These are phyloP conservation scores for Phataginus tetradactyla DNA, from an alignment of 2,797 vertebrate genomes.

Conservation along the genomic window DNA sequence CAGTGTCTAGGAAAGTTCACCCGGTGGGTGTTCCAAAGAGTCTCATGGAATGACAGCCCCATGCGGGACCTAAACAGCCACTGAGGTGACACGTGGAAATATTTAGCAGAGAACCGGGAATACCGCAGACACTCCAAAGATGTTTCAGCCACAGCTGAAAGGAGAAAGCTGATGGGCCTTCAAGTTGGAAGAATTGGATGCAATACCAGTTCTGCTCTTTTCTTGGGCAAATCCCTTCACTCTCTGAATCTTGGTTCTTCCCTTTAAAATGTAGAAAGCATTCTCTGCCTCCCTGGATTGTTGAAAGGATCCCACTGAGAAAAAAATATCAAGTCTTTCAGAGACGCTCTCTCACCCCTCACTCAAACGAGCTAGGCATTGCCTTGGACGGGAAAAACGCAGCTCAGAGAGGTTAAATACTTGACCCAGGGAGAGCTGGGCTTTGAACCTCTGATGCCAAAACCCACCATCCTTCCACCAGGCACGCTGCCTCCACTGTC, in stretches of 20 bases:
- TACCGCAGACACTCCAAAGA: not conserved
- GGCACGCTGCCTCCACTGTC: not conserved
- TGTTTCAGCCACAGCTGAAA: not conserved
- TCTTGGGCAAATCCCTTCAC: not conserved
- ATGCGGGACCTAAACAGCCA: not conserved
- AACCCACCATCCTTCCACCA: not conserved
- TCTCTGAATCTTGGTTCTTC: not conserved
- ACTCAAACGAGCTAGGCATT: not conserved
- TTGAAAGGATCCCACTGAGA: not conserved
- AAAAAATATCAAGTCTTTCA: not conserved
- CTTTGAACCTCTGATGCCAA: constrained; percentile 1
- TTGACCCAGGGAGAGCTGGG: not conserved
- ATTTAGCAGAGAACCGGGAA: no score
- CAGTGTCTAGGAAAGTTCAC: not conserved
- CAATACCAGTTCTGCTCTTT: not conserved
- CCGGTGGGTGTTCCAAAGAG: not conserved
- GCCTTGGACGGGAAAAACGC: not conserved
- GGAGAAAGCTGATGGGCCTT: not conserved
- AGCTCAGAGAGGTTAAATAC: not conserved
- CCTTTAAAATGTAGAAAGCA: not conserved
- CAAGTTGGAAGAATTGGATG: not conserved
- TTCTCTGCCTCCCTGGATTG: not conserved
- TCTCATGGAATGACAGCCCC: not conserved
- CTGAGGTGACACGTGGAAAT: not conserved
- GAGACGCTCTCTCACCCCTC: not conserved